Conservation (phyloP, 2,888 invertebrate species). For the Anticlea derivata region DNA sequence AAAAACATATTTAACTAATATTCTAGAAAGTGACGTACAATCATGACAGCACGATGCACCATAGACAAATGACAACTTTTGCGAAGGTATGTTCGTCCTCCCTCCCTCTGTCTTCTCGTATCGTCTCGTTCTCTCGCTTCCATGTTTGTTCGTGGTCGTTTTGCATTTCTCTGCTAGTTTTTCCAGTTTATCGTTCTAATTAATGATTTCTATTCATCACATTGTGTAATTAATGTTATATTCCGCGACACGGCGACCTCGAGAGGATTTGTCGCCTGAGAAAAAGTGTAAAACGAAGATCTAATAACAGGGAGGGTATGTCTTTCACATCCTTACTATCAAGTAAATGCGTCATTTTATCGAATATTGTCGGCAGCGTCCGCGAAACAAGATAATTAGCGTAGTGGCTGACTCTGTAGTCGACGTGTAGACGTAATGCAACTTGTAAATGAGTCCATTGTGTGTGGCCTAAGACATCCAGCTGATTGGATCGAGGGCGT, state of each 20-base stretch:
- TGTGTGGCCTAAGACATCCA: constrained; percentile 63
- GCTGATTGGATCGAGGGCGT: constrained; percentile 78
- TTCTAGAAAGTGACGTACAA: constrained; percentile 52
- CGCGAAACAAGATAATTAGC: constrained; percentile 52
- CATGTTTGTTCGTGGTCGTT: constrained; percentile 84
- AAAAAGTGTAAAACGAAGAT: constrained; percentile 75
- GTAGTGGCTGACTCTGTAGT: constrained; percentile 38
- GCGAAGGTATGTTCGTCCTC: constrained; percentile 62
- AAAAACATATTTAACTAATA: too few species aligned
- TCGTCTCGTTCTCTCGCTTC: constrained; percentile 59
- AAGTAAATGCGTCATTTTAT: constrained; percentile 84
- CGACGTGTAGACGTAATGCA: constrained; percentile 33
- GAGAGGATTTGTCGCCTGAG: constrained; percentile 77
- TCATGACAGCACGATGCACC: constrained; percentile 49
- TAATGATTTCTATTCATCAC: constrained; percentile 68
- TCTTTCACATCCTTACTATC: constrained; percentile 78
- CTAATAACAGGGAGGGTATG: constrained; percentile 83
- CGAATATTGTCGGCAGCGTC: constrained; percentile 65
- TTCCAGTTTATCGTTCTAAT: constrained; percentile 73
- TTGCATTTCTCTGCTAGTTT: constrained; percentile 79
- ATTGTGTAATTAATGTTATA: constrained; percentile 82
- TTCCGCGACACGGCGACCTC: constrained; percentile 76
- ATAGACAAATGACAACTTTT: constrained; percentile 63
- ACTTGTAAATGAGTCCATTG: constrained; percentile 38
- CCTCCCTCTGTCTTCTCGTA: too few species aligned